phyloP scores from a whole-genome alignment of 2,113 vertebrate species.

The Amblyopsis rosae region DNA sequence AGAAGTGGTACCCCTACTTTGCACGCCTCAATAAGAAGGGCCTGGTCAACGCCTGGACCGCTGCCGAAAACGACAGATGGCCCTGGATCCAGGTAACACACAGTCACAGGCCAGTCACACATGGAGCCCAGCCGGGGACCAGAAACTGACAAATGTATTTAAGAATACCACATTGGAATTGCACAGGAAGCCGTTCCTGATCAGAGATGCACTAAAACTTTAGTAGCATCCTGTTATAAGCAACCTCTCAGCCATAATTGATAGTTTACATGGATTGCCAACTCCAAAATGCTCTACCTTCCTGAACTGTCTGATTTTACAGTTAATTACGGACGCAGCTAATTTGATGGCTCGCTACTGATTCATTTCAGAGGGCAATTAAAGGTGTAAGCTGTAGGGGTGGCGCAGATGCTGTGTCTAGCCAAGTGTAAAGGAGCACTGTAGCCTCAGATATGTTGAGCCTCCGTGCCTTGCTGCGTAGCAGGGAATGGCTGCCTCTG shows the following conservation, averaged over 20 bases:
- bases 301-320: slow-evolving; percentile 1
- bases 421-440: slow-evolving; percentile 17
- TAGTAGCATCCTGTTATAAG: too few relatives aligned
- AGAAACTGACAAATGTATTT: neutral
- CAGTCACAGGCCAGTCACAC: slow-evolving; percentile 35
- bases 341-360: slow-evolving; percentile 28
- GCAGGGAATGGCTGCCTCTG: slow-evolving; percentile 3
- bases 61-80: slow-evolving; percentile 99
- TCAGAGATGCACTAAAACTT: too few relatives aligned
- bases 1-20: slow-evolving; percentile 99
- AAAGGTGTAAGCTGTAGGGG: slow-evolving; percentile 11
- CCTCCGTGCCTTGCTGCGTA: slow-evolving; percentile 1
- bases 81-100: slow-evolving; percentile 98
- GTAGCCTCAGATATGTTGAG: slow-evolving; percentile 10
- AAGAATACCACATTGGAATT: neutral
- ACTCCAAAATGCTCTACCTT: neutral
- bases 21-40: slow-evolving; percentile 98
- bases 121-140: neutral
- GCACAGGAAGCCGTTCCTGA: too few relatives aligned
- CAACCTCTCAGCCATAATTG: too few relatives aligned
- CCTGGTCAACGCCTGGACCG: slow-evolving; percentile 98
- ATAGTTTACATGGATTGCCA: too few relatives aligned
- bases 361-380: slow-evolving; percentile 28
- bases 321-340: slow-evolving; percentile 36
- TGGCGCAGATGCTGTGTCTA: slow-evolving; percentile 47